A percentile compares a stretch with the other conserved stretches of the same genome.
Conservation (phyloP, 92 coral and sea anemone genomes). For the Actinostola sp. region DNA sequence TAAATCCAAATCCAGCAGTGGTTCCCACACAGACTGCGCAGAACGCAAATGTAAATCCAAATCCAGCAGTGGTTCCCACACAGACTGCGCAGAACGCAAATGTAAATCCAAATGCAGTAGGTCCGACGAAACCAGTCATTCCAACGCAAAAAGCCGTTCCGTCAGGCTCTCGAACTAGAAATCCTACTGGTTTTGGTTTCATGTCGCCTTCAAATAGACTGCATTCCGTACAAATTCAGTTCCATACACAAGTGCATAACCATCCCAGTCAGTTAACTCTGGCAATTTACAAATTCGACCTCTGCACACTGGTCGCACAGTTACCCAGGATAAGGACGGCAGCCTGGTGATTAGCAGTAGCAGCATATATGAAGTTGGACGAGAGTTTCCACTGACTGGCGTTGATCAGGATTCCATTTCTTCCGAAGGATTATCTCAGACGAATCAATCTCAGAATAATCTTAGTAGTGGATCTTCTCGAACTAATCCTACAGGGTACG, state of each 20-base stretch:
- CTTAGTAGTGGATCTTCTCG: background rate
- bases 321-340: conserved; percentile 14
- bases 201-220: background rate
- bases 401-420: background rate
- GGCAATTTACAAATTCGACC: conserved; percentile 10
- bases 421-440: background rate
- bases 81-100: no score
- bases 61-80: no score
- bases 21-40: no score
- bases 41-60: no score
- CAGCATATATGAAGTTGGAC: conserved; percentile 29
- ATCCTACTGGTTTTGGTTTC: no score
- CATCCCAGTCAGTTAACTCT: background rate
- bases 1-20: no score
- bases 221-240: background rate
- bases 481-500: background rate
- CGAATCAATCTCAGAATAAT: background rate
- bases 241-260: conserved; percentile 26
- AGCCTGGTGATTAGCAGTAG: conserved; percentile 18
- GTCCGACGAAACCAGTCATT: background rate
- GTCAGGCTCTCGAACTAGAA: background rate
- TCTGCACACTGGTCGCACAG: conserved; percentile 13
- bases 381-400: background rate
- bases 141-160: conserved; percentile 15
- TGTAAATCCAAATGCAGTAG: background rate